Conservation (phyloP, 2,797 vertebrate species). For the Sebastes taczanowskii region DNA sequence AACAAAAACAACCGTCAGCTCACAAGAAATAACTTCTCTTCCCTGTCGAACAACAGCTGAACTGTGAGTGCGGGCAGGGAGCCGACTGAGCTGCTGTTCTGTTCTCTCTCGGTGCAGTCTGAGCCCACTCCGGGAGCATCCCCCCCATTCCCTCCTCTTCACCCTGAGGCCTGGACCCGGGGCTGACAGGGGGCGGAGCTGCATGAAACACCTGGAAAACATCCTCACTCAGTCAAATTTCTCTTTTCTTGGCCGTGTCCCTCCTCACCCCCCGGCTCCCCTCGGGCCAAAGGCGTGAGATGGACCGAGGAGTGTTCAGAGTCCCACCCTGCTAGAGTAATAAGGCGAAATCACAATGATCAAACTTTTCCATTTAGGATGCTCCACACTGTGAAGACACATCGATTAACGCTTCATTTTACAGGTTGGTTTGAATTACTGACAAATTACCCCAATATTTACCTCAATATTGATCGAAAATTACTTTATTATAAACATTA, state of each 20-base stretch:
- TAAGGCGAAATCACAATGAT: not conserved
- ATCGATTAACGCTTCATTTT: too few relatives aligned
- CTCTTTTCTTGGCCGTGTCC: slow-evolving; percentile 7
- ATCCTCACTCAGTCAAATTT: not conserved
- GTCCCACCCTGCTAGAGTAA: not conserved
- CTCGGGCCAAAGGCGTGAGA: not conserved
- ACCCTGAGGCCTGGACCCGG: not conserved
- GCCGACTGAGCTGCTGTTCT: not conserved
- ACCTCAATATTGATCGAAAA: too few relatives aligned
- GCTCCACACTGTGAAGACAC: not conserved
- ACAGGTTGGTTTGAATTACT: too few relatives aligned
- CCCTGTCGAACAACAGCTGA: not conserved
- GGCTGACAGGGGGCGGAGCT: slow-evolving; percentile 9
- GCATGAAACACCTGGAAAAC: slow-evolving; percentile 62
- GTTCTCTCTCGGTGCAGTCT: not conserved
- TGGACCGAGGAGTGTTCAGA: not conserved
- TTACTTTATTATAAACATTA: too few relatives aligned
- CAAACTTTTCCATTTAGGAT: not conserved
- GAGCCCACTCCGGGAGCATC: not conserved
- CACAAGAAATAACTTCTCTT: not conserved
- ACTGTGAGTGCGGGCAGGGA: not conserved
- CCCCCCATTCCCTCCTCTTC: slow-evolving; percentile 11
- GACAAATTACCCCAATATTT: too few relatives aligned
- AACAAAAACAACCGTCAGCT: too few relatives aligned
- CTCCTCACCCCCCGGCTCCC: not conserved